These are phyloP conservation scores for Euglossa dilemma DNA, from an alignment of 1,140 invertebrate genomes.

Conservation along the genomic window DNA sequence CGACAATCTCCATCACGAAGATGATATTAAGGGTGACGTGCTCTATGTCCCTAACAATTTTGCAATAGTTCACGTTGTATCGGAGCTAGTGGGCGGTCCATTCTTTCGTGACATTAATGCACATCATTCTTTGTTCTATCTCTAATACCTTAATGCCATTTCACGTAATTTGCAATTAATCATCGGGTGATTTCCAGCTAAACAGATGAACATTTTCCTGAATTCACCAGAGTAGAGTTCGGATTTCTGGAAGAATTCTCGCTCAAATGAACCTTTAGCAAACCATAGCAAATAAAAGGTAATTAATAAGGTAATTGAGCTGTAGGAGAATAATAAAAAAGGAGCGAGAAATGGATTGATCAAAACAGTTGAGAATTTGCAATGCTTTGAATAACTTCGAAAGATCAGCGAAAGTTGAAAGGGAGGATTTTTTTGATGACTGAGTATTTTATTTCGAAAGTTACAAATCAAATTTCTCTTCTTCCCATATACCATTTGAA, in stretches of 20 bases:
- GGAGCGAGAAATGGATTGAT: neutral
- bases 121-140: slow-evolving; percentile 15
- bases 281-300: neutral
- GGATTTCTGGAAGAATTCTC: too few species aligned
- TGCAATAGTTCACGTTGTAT: slow-evolving; percentile 44
- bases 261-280: neutral
- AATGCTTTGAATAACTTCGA: too few species aligned
- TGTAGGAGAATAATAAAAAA: neutral
- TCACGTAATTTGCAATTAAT: neutral
- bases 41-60: slow-evolving; percentile 34
- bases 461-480: too few species aligned
- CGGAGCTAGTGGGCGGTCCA: slow-evolving; percentile 27
- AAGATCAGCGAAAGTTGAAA: neutral
- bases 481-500: neutral
- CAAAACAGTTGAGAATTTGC: neutral
- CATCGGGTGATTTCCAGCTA: slow-evolving; percentile 6
- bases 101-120: slow-evolving; percentile 50
- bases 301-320: neutral
- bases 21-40: slow-evolving; percentile 33
- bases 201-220: neutral
- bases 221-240: too few species aligned
- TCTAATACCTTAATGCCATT: slow-evolving; percentile 22
- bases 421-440: too few species aligned
- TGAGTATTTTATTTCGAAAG: too few species aligned
- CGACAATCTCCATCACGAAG: slow-evolving; percentile 26